A percentile compares a stretch with the other conserved stretches of the same genome.
These are phyloP conservation scores for Acromyrmex heyeri DNA, from an alignment of 1,140 invertebrate genomes.

Conservation along the genomic window DNA sequence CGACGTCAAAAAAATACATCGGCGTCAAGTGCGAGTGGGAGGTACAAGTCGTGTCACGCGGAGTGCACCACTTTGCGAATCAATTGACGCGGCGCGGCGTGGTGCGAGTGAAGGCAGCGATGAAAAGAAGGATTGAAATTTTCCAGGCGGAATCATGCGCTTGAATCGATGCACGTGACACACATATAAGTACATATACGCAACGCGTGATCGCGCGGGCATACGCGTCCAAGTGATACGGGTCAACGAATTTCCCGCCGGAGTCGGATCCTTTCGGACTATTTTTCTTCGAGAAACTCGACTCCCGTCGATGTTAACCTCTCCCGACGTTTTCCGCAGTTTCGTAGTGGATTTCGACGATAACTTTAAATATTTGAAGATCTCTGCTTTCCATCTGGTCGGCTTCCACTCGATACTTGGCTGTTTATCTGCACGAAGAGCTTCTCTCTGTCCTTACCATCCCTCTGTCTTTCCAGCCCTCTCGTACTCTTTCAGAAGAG, in stretches of 20 bases:
- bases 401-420: constrained; percentile 35
- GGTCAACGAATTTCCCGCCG: constrained; percentile 41
- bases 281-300: constrained; percentile 32
- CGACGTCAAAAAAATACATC: constrained; percentile 32
- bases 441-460: neutral
- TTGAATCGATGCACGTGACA: neutral
- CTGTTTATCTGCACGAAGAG: constrained; percentile 40
- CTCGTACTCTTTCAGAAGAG: neutral
- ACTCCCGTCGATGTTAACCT: constrained; percentile 28
- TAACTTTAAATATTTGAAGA: constrained; percentile 69
- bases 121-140: constrained; percentile 46
- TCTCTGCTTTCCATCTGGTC: constrained; percentile 12
- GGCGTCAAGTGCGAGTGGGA: constrained; percentile 7
- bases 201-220: no score
- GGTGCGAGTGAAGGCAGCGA: neutral
- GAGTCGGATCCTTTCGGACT: neutral
- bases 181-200: no score
- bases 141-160: constrained; percentile 20
- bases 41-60: neutral
- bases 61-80: constrained; percentile 40
- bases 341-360: constrained; percentile 20
- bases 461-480: neutral
- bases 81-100: constrained; percentile 33
- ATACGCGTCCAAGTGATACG: neutral
- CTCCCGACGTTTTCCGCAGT: constrained; percentile 18